A percentile compares a stretch with the other conserved stretches of the same genome.
Conservation (phyloP, 2,113 vertebrate genomes). For the Pygoscelis adeliae region DNA sequence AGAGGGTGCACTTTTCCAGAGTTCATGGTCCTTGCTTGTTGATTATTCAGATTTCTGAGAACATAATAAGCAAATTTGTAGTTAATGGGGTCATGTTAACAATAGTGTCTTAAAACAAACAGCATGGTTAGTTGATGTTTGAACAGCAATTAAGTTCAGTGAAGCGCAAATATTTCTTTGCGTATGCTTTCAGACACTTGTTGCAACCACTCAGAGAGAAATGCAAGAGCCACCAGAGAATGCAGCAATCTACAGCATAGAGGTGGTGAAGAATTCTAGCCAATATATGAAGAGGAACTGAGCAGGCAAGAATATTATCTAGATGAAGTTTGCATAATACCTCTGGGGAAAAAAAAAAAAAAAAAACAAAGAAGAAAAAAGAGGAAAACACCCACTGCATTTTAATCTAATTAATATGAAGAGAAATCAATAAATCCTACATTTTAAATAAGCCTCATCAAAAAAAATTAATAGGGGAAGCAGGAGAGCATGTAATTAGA, state of each 20-base stretch:
- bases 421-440: neutral
- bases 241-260: neutral
- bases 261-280: neutral
- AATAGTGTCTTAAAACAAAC: conserved; percentile 33
- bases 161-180: conserved; percentile 5
- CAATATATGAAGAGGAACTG: neutral
- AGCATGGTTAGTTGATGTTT: neutral
- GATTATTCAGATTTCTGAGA: conserved; percentile 15
- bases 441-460: neutral
- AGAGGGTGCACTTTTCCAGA: neutral
- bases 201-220: neutral
- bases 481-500: neutral
- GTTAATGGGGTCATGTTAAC: conserved; percentile 27
- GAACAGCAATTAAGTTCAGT: conserved; percentile 9
- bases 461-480: neutral
- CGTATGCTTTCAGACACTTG: neutral
- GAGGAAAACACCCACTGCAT: neutral
- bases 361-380: no score
- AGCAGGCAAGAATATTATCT: neutral
- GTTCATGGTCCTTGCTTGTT: neutral
- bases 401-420: neutral
- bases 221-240: neutral
- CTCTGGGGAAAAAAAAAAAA: neutral
- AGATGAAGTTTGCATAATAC: neutral
- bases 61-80: conserved; percentile 23